Percentiles rank a stretch among this genome's conserved stretches.
phyloP scores from a whole-genome alignment of 1,140 invertebrate genomes.

The Telenomus remus region DNA sequence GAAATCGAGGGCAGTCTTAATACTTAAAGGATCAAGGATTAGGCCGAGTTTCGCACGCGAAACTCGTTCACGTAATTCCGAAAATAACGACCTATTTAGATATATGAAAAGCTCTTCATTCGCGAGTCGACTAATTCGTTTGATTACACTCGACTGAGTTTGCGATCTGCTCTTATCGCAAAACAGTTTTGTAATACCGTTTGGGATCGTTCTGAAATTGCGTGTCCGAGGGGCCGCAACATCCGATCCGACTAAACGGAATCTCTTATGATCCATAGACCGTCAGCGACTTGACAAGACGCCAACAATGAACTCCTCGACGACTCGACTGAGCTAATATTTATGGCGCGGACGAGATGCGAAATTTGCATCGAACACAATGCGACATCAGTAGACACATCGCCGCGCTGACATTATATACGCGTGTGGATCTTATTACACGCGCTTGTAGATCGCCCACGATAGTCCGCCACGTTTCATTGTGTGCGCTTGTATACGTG shows the following conservation, averaged over 20 bases:
- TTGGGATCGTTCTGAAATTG: background rate
- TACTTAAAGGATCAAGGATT: background rate
- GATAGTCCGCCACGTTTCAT: constrained; percentile 43
- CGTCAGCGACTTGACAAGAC: constrained; percentile 44
- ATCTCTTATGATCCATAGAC: constrained; percentile 47
- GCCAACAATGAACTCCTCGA: constrained; percentile 48
- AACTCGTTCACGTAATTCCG: background rate
- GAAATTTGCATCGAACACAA: constrained; percentile 60
- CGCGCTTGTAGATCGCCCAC: constrained; percentile 60
- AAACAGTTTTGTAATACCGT: no score
- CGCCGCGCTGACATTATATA: constrained; percentile 53
- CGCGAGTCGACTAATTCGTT: background rate
- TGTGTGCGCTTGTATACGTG: constrained; percentile 16
- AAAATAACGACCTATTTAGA: background rate
- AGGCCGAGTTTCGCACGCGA: background rate
- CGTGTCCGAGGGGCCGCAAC: constrained; percentile 17
- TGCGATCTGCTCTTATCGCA: no score
- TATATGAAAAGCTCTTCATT: background rate
- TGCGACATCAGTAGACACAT: constrained; percentile 56
- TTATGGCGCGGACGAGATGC: constrained; percentile 56
- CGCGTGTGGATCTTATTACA: constrained; percentile 62
- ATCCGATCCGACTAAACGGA: constrained; percentile 31
- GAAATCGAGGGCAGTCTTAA: constrained; percentile 1
- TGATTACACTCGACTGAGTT: no score
- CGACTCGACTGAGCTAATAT: constrained; percentile 57